Evolutionary conservation across 1,140 invertebrate species (phyloP), one percentile per base, ranked within the genome.

Genomic region (Leucophenga varia): DNA sequence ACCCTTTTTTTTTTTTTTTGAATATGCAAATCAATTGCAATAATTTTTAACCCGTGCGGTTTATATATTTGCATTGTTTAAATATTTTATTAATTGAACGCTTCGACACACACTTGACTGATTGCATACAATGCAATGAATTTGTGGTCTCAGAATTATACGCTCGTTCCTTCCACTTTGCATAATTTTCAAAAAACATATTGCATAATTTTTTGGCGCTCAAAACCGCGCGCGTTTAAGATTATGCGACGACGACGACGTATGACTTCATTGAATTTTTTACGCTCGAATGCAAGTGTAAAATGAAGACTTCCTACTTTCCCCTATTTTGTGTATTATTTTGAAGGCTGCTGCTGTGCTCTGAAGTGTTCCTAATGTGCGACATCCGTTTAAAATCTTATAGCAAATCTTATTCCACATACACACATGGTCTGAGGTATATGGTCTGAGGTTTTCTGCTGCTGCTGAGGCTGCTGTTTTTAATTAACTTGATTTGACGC

Each of bases 401-500:
- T 25, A 20, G 19, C 17, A 41, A n/a, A n/a, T n/a, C n/a, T n/a
- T n/a, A n/a, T n/a, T n/a, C n/a, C n/a, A n/a, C n/a, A n/a, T n/a
- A n/a, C n/a, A n/a, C n/a, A n/a, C n/a, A n/a, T n/a, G n/a, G 25
- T 25, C 22, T 25, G 22, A 25, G 5, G 35, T 19, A 31, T 47
- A 31, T 42, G 31, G 34, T 50, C 28, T 9, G 21, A 16, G 21
- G 20, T 25, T 25, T 39, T 51, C 14, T 18, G 25, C 22, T n/a
- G n/a, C 25, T 40, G 42, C 41, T 42, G 22, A 16, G 13, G 13
- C 35, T 52, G 49, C 32, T 44, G 47, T 46, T 55, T 65, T 64
- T 72, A 72, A 72, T 72, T 72, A 72, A 72, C 69, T 72, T 55
- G 59, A 72, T 72, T 72, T 72, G 61, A 61, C 69, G 63, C 69